Base-by-base conservation (phyloP, 2,888 invertebrate species). In the Chaetogeoica ovagalla region DNA sequence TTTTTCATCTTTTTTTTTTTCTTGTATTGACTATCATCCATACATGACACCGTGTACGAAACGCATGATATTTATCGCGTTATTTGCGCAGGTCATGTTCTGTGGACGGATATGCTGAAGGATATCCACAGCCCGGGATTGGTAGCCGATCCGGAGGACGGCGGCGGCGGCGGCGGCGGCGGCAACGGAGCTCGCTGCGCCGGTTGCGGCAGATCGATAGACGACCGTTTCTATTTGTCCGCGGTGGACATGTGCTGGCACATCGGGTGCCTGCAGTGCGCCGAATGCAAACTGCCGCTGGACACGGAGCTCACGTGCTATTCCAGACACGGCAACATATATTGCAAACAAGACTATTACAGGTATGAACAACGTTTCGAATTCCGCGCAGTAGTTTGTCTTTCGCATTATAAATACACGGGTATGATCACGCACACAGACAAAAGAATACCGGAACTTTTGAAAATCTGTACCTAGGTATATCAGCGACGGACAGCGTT, bases 291-390 rank as follows among this genome's bases (percentile, higher is more conserved):
- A 81, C 88, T 93, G 83, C 92, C 94, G 11, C 89, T 97, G 83
- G 95, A 95, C 86, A 90, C 93, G 11, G 94, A 96, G 86, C 89
- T 93, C 83, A 94, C 95, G 84, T 96, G 96, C 87, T 97, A 95
- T 87, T 92, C 94, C 15, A 89, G 94, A 83, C 94, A 95, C 85
- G 94, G 95, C 76, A 92, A 93, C 86, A 95, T 96, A 84, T 96
- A 94, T 87, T 97, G 96, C 89, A 95, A 95, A 86, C 95, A 95
- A 85, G 96, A 97, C 87, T 97, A 96, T 86, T 95, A 94, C 88
- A 92, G 95, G 96, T 96, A 87, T 5, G n/a, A 30, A n/a, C 57
- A 11, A 11, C 48, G 48, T 43, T 43, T 43, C 48, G 48, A 48
- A 48, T 48, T 13, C 15, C 48, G 9, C 30, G 30, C 30, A 4